Base-by-base conservation (phyloP, 30 jellyfish, hydroid and myxozoan genomes). In the Clytia hemisphaerica region DNA sequence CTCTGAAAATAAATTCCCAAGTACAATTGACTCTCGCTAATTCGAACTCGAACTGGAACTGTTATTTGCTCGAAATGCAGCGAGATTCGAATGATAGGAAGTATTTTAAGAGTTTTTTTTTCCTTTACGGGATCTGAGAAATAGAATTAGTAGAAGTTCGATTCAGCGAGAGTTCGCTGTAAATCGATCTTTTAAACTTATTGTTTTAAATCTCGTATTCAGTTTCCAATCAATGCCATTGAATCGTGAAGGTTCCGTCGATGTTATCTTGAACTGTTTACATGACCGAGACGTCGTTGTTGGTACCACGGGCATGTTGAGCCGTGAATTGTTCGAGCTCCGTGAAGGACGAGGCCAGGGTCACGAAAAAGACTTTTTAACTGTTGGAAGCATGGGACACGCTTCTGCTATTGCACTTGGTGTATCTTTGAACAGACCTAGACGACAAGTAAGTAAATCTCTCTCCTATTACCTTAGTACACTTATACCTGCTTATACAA, bases 301-400 rank as follows among this genome's bases (percentile, higher is more conserved):
- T 30, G 98, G 98, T 7, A 89, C 98, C 21, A 89, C 98, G 6
- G 98, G 98, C 36, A 89, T 89, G 98, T 82, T 89, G 25, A 82
- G 95, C 1, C 84, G 98, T 65, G 98, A 89, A 72, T 69, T 89
- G 4, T 89, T 89, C 66, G 98, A 89, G 58, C 68, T 82, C 36
- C 89, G 98, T 32, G 98, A 78, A 36, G 51, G 76, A 24, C 72
- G 61, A 5, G 92, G 92, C 3, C 95, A 89, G 22, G 98, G 98
- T 5, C 98, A 89, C 71, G 98, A 89, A 66, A 89, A 89, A 45
- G 98, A 89, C 49, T 89, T 89, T 61, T 67, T 89, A 16, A 81
- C 95, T 36, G 98, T 89, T 70, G 98, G 98, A 26, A 89, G 98
- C 33, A 89, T 89, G 98, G 98, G 98, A 7, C 98, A 89, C 67